Conservation (phyloP, 2,888 invertebrate genomes). For the Xestia rhomboidea region DNA sequence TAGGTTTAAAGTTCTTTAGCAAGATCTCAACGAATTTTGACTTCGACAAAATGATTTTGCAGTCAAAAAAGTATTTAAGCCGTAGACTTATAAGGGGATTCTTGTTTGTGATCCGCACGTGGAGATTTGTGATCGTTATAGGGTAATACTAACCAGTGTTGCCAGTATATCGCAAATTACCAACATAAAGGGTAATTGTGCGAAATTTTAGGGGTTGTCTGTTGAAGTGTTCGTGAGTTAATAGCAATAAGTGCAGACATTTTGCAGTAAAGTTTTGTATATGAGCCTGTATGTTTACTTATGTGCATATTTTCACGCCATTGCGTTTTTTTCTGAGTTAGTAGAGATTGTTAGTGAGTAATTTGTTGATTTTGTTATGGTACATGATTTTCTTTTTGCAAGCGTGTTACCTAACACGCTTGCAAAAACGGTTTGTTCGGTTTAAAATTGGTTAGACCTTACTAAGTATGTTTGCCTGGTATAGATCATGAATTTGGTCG, state of each 20-base stretch:
- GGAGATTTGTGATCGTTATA: constrained; percentile 64
- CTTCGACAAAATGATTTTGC: constrained; percentile 60
- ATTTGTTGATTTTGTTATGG: constrained; percentile 3
- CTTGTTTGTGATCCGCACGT: constrained; percentile 44
- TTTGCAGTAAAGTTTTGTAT: constrained; percentile 63
- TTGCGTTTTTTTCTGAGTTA: constrained; percentile 35
- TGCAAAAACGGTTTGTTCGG: neutral
- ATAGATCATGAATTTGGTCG: too few species aligned
- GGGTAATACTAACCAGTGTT: constrained; percentile 83
- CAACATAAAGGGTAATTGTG: constrained; percentile 85
- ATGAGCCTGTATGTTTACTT: constrained; percentile 65
- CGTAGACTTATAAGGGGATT: constrained; percentile 38
- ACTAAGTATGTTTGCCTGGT: too few species aligned
- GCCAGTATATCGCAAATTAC: constrained; percentile 86
- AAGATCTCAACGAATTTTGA: constrained; percentile 65
- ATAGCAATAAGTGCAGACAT: constrained; percentile 72
- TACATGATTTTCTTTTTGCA: neutral
- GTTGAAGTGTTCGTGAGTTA: constrained; percentile 81
- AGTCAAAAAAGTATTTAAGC: constrained; percentile 59
- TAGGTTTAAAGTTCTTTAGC: constrained; percentile 69
- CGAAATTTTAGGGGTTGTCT: constrained; percentile 79
- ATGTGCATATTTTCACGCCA: constrained; percentile 60
- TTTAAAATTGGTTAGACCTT: neutral
- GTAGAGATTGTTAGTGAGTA: constrained; percentile 7
- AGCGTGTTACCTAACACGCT: too few species aligned